phyloP scores from a whole-genome alignment of 2,113 vertebrate species.

The Aspiorhynchus laticeps region DNA sequence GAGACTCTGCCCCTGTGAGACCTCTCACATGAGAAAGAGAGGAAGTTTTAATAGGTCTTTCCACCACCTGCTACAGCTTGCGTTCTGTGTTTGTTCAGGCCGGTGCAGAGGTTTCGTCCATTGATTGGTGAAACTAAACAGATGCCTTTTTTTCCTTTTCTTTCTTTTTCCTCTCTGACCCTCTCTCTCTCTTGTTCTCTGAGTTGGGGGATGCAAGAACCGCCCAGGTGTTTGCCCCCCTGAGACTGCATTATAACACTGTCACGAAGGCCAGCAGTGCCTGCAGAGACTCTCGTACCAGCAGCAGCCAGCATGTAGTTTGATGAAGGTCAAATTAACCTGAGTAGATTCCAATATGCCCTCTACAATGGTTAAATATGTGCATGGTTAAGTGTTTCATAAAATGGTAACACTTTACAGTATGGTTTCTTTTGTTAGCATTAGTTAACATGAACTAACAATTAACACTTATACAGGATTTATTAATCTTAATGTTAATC shows the following conservation, averaged over 20 bases:
- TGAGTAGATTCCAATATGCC: background rate
- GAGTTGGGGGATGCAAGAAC: background rate
- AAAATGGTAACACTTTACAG: background rate
- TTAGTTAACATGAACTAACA: too few species aligned
- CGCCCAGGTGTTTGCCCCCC: conserved; percentile 46
- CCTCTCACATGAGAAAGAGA: conserved; percentile 67
- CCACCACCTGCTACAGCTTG: conserved; percentile 82
- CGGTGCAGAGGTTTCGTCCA: conserved; percentile 65
- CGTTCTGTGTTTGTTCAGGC: conserved; percentile 81
- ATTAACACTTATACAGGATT: too few species aligned
- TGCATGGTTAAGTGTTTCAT: background rate
- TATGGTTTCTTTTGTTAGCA: too few species aligned
- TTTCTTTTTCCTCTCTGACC: background rate
- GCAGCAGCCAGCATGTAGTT: background rate
- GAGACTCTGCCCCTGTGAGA: conserved; percentile 81
- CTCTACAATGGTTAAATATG: background rate
- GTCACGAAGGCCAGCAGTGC: conserved; percentile 28
- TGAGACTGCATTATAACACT: conserved; percentile 20
- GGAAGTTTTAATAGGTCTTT: conserved; percentile 75
- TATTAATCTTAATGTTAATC: too few species aligned
- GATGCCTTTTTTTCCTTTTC: conserved; percentile 38
- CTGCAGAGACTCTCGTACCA: conserved; percentile 26
- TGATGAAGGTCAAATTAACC: background rate
- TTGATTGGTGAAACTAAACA: conserved; percentile 69
- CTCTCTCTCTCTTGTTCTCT: background rate